Conservation (phyloP, 2,113 vertebrate genomes). For the Scomber scombrus region DNA sequence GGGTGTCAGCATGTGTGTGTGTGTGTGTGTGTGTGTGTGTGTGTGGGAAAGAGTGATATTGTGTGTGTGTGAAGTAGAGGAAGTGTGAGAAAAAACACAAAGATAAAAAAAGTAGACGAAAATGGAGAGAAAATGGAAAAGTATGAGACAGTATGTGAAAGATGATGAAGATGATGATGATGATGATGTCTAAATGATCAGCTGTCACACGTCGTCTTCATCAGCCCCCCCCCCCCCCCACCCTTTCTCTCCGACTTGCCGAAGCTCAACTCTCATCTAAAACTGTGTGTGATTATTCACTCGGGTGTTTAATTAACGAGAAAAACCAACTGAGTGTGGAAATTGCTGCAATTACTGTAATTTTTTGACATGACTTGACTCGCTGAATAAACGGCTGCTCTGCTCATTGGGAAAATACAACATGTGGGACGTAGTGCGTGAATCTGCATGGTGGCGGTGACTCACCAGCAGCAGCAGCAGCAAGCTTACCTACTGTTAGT, state of each 20-base stretch:
- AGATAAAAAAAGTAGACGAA: neutral
- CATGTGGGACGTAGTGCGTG: neutral
- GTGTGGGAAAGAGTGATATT: neutral
- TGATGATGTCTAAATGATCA: constrained; percentile 7
- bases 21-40: constrained; percentile 19
- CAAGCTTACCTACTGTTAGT: too few species aligned
- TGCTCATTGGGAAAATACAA: neutral
- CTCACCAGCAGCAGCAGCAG: constrained; percentile 51
- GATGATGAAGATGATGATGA: neutral
- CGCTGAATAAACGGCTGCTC: neutral
- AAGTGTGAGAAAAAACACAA: constrained; percentile 2
- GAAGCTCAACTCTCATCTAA: neutral
- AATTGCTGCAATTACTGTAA: constrained; percentile 17
- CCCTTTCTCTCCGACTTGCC: too few species aligned
- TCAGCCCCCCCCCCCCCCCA: too few species aligned
- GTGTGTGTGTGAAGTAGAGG: too few species aligned
- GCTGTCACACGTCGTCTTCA: constrained; percentile 12
- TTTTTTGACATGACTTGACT: neutral
- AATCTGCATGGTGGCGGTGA: constrained; percentile 22
- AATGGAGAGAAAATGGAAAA: neutral
- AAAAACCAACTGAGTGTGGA: neutral
- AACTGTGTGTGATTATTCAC: constrained; percentile 5
- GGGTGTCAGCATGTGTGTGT: constrained; percentile 36
- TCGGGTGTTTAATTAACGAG: constrained; percentile 28
- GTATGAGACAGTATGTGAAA: neutral